A percentile compares a stretch with the other conserved stretches of the same genome.
Evolutionary conservation across 2,797 vertebrate genomes (phyloP).

Genomic region (Anomalospiza imberbis): DNA sequence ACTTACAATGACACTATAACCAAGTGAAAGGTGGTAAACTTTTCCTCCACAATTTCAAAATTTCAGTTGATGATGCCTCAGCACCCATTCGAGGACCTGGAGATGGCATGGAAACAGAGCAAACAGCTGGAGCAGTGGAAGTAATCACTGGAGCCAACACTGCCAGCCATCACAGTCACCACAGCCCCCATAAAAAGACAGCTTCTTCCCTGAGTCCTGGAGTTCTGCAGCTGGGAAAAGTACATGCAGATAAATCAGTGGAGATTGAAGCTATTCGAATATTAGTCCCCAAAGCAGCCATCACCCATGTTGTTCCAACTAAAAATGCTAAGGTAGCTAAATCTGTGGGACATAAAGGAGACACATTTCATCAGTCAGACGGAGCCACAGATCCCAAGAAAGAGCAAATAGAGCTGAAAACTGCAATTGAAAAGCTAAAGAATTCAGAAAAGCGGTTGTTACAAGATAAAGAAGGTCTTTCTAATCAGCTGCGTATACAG

Average conservation of each 20-base stretch:
- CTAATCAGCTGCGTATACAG: slow-evolving; percentile 92
- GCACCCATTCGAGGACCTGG: slow-evolving; percentile 87
- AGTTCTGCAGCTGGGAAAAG: slow-evolving; percentile 89
- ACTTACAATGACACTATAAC: not conserved
- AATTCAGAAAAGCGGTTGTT: slow-evolving; percentile 90
- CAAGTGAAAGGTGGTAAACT: not conserved
- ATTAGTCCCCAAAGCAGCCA: slow-evolving; percentile 88
- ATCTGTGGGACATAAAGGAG: slow-evolving; percentile 74
- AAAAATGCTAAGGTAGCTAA: slow-evolving; percentile 73
- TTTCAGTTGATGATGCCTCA: slow-evolving; percentile 64
- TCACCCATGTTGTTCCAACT: slow-evolving; percentile 76
- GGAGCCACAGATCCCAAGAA: slow-evolving; percentile 69
- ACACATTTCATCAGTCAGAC: slow-evolving; percentile 70
- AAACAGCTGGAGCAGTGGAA: slow-evolving; percentile 74
- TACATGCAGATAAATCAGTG: slow-evolving; percentile 82
- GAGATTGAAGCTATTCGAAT: slow-evolving; percentile 94
- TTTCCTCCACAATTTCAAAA: not conserved
- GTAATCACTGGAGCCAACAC: slow-evolving; percentile 39
- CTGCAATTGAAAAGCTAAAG: slow-evolving; percentile 84
- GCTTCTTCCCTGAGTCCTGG: slow-evolving; percentile 76
- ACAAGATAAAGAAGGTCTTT: slow-evolving; percentile 95
- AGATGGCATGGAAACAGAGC: slow-evolving; percentile 97
- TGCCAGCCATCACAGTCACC: slow-evolving; percentile 41
- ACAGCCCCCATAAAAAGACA: slow-evolving; percentile 64
- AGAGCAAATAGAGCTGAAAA: slow-evolving; percentile 82